phyloP scores from a whole-genome alignment of 2,888 invertebrate genomes.

The Cistogaster globosa region DNA sequence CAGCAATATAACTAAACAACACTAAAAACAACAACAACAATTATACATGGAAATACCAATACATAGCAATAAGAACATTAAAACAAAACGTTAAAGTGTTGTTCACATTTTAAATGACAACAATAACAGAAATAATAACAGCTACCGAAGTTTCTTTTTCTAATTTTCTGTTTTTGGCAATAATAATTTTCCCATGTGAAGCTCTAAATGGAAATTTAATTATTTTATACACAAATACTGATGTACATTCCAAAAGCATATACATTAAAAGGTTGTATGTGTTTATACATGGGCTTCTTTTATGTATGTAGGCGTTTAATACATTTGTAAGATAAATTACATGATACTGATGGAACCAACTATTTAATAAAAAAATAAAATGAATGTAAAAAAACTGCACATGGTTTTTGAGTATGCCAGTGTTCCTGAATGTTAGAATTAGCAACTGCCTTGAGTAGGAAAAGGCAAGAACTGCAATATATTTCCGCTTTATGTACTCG shows the following conservation, averaged over 20 bases:
- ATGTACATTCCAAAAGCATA: background rate
- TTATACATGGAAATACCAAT: constrained; percentile 16
- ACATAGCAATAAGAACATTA: constrained; percentile 27
- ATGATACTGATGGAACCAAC: constrained; percentile 34
- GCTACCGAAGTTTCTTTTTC: background rate
- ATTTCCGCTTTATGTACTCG: too few relatives aligned
- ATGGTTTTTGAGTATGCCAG: too few relatives aligned
- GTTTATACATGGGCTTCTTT: background rate
- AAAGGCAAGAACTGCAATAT: too few relatives aligned
- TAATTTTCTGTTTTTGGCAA: constrained; percentile 41
- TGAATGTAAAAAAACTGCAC: too few relatives aligned
- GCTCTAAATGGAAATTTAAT: constrained; percentile 72
- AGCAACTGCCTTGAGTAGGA: too few relatives aligned
- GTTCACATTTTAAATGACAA: constrained; percentile 38
- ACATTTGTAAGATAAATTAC: constrained; percentile 18
- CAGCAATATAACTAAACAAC: constrained; percentile 45
- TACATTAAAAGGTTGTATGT: background rate
- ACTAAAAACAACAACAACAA: constrained; percentile 22
- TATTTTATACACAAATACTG: constrained; percentile 67
- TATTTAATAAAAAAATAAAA: background rate
- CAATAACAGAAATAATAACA: background rate
- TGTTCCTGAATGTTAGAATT: too few relatives aligned
- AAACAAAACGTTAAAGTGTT: constrained; percentile 42
- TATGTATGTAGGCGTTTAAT: background rate
- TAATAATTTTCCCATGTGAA: constrained; percentile 68